Evolutionary conservation across 23 tunicate species (phyloP).

Genomic region (Diplosoma virens): DNA sequence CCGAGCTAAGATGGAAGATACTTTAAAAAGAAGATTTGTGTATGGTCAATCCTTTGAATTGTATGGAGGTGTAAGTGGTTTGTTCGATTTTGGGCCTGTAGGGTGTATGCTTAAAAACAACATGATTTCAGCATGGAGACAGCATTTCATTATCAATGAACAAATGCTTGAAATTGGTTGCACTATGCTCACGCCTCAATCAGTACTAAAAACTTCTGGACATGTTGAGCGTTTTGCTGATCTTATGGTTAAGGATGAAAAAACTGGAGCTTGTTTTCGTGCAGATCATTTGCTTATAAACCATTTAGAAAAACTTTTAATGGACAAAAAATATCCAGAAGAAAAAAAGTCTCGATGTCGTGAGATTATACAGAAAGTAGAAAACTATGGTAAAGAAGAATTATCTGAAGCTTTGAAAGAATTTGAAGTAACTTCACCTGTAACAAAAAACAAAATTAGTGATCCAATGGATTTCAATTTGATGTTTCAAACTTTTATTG

Average conservation of each 20-base stretch:
- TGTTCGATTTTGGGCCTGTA: constrained; percentile 98
- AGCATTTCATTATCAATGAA: constrained; percentile 80
- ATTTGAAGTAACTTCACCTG: constrained; percentile 79
- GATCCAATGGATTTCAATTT: constrained; percentile 94
- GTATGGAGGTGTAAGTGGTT: constrained; percentile 97
- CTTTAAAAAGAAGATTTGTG: constrained; percentile 73
- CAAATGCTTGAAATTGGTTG: constrained; percentile 96
- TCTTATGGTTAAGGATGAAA: constrained; percentile 93
- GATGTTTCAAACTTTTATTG: constrained; percentile 92
- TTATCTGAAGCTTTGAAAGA: constrained; percentile 54
- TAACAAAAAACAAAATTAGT: constrained; percentile 73
- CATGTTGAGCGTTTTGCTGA: constrained; percentile 99
- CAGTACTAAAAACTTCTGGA: constrained; percentile 86
- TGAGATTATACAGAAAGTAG: constrained; percentile 62
- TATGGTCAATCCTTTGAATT: constrained; percentile 87
- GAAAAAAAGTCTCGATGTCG: constrained; percentile 56
- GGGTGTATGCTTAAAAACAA: constrained; percentile 98
- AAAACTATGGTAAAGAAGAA: constrained; percentile 83
- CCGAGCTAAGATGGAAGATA: constrained; percentile 62
- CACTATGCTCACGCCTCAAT: constrained; percentile 91
- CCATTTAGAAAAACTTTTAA: constrained; percentile 63
- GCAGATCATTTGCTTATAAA: constrained; percentile 89
- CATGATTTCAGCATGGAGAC: constrained; percentile 80
- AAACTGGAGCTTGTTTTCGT: constrained; percentile 88
- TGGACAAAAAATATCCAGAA: constrained; percentile 68